These are phyloP conservation scores for Liparis tanakae DNA, from an alignment of 2,797 vertebrate genomes.

Conservation along the genomic window DNA sequence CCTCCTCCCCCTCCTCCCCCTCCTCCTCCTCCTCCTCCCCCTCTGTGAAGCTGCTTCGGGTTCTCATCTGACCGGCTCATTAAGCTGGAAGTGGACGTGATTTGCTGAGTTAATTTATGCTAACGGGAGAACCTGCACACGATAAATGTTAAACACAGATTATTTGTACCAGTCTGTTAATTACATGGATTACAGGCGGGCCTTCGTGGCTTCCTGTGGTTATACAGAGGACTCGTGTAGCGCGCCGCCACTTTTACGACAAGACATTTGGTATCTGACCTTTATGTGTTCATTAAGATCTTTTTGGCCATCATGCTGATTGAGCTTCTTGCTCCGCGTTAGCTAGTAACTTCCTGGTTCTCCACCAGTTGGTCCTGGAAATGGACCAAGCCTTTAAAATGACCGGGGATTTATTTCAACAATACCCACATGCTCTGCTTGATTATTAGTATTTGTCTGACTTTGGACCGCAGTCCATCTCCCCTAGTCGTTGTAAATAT, in stretches of 20 bases:
- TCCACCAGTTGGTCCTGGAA: too few species aligned
- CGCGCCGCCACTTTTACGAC: background rate
- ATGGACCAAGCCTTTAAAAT: too few species aligned
- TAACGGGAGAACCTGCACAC: slow-evolving; percentile 27
- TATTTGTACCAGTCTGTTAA: slow-evolving; percentile 18
- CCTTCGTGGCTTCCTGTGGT: background rate
- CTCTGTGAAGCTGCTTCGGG: slow-evolving; percentile 3
- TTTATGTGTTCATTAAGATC: background rate
- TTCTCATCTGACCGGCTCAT: slow-evolving; percentile 28
- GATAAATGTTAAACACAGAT: slow-evolving; percentile 26
- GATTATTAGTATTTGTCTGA: background rate
- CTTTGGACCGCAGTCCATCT: background rate
- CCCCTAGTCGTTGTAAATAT: background rate
- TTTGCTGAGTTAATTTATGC: slow-evolving; percentile 29
- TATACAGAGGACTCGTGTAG: background rate
- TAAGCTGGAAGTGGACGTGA: slow-evolving; percentile 20
- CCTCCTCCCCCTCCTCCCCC: too few species aligned
- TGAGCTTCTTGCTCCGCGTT: background rate
- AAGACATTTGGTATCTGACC: background rate
- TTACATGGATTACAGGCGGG: slow-evolving; percentile 14
- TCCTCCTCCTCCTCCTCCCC: too few species aligned
- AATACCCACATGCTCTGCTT: background rate
- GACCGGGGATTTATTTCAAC: background rate
- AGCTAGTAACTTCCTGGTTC: background rate
- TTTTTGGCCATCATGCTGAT: background rate